phyloP scores from a whole-genome alignment of 2,888 invertebrate species.

The Nasonovia ribisnigri region DNA sequence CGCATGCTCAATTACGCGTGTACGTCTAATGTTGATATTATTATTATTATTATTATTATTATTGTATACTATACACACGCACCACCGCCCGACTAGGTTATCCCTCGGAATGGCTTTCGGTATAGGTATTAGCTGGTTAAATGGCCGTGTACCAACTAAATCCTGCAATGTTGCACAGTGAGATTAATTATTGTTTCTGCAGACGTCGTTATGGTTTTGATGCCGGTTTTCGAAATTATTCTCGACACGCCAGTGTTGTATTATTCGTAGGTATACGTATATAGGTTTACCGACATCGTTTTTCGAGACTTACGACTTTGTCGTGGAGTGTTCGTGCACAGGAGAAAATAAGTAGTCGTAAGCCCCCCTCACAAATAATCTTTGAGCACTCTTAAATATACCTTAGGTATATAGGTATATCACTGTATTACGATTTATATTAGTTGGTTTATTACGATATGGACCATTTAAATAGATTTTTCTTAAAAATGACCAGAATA shows the following conservation, averaged over 20 bases:
- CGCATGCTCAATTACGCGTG: neutral
- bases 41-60: neutral
- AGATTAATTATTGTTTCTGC: constrained; percentile 18
- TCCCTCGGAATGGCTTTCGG: constrained; percentile 17
- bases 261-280: no score
- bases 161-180: neutral
- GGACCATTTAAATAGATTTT: no score
- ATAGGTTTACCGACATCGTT: neutral
- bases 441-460: no score
- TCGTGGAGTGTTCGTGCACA: neutral
- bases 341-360: neutral
- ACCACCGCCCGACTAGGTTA: neutral
- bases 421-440: no score
- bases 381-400: neutral
- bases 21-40: neutral
- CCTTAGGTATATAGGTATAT: no score
- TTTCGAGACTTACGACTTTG: no score
- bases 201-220: constrained; percentile 7
- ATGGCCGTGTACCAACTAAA: neutral
- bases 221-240: neutral
- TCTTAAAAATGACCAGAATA: no score
- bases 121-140: constrained; percentile 2
- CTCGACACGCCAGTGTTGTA: neutral
- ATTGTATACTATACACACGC: neutral
- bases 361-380: neutral